Conservation (phyloP, 2,113 vertebrate genomes). For the Coreoperca whiteheadi region DNA sequence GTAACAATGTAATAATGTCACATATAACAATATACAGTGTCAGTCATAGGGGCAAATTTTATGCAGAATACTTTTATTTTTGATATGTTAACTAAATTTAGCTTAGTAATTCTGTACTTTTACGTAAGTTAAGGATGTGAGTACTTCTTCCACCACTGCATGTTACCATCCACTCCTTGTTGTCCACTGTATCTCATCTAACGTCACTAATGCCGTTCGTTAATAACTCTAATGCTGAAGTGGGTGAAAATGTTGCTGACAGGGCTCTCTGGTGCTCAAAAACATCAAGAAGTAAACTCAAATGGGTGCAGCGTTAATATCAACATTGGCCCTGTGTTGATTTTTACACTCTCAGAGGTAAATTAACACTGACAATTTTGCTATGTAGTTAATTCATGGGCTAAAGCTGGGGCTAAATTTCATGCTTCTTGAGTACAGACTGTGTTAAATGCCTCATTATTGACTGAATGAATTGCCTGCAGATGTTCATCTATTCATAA, state of each 20-base stretch:
- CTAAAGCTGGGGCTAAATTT: conserved; percentile 68
- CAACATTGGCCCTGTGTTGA: conserved; percentile 22
- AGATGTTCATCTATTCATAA: conserved; percentile 81
- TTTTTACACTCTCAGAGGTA: conserved; percentile 47
- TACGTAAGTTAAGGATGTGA: neutral
- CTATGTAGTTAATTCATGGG: conserved; percentile 51
- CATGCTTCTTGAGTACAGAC: conserved; percentile 71
- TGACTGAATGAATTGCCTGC: conserved; percentile 76
- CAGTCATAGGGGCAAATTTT: neutral
- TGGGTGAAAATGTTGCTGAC: conserved; percentile 23
- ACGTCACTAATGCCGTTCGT: conserved; percentile 15
- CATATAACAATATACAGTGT: neutral
- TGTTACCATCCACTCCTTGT: conserved; percentile 23
- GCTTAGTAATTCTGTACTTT: neutral
- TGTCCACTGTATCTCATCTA: conserved; percentile 27
- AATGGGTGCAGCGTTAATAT: conserved; percentile 7
- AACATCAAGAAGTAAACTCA: conserved; percentile 25
- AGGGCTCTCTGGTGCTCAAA: conserved; percentile 12
- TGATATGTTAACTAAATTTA: neutral
- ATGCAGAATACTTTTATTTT: neutral
- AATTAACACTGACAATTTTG: conserved; percentile 60
- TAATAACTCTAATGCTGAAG: conserved; percentile 21
- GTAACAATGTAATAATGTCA: neutral
- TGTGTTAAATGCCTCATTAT: conserved; percentile 74
- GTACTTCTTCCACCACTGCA: neutral